Base-by-base conservation (phyloP, 2,888 invertebrate species). In the Myathropa florea region DNA sequence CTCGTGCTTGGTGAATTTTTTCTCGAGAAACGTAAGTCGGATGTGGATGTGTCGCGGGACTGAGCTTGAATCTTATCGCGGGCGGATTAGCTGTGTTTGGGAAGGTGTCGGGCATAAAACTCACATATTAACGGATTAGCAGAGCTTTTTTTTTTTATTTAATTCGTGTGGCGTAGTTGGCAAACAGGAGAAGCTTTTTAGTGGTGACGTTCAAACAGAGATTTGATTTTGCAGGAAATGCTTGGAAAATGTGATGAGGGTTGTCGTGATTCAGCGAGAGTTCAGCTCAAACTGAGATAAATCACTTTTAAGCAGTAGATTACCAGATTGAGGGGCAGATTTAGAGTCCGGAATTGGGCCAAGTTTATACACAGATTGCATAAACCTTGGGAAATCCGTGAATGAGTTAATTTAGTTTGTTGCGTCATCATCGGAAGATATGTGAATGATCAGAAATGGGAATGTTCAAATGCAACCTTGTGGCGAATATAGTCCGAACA, bases 1-100 rank as follows among this genome's bases (percentile, higher is more conserved):
- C n/a, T 80, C 84, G 12, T 90, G 89, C 60, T 64, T 89, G 68
- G 88, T 88, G 4, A 89, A 89, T 61, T 90, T 89, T 61, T 88
- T 88, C 78, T 76, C 86, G n/a, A 75, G 85, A 63, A 89, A 83
- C 72, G 89, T 89, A 85, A 89, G 89, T 88, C 61, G 26, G 14
- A 12, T 26, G 6, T 55, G 64, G n/a, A n/a, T n/a, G n/a, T n/a
- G n/a, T n/a, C 36, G 2, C 7, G 2, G 53, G 18, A 18, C 53
- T 53, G 53, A 53, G 21, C 9, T 53, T 18, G 53, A 18, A 53
- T 53, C 53, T 33, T 33, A 53, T 57, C n/a, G 24, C 14, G 14
- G 24, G 24, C 33, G 46, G 46, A 46, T 57, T 57, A 57, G 0
- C 10, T 10, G 57, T 57, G 14, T 26, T 23, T 57, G 14, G 24